Conservation (phyloP, 2,888 invertebrate genomes). For the Galerucella pusilla region DNA sequence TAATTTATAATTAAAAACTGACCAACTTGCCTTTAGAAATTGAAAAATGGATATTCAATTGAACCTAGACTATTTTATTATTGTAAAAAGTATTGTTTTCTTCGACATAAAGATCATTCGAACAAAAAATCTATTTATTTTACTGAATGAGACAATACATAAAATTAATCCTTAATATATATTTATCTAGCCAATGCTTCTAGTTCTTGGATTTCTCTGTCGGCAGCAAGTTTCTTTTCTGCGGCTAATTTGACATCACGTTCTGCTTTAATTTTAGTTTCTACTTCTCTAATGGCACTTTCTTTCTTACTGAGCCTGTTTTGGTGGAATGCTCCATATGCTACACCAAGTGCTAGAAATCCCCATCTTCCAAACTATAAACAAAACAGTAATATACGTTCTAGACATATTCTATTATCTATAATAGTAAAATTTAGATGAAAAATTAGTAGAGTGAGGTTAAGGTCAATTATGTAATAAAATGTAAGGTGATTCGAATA, state of each 20-base stretch:
- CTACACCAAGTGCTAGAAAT: constrained; percentile 76
- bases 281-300: constrained; percentile 72
- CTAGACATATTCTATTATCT: background rate
- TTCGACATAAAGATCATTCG: background rate
- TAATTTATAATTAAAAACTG: background rate
- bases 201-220: constrained; percentile 64
- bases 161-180: constrained; percentile 17
- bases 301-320: constrained; percentile 76
- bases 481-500: background rate
- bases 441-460: background rate
- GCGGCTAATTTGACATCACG: constrained; percentile 78
- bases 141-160: constrained; percentile 28
- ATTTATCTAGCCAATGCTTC: constrained; percentile 55
- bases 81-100: background rate
- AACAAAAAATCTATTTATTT: constrained; percentile 24
- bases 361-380: constrained; percentile 84
- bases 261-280: constrained; percentile 74
- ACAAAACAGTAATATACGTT: background rate
- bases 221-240: constrained; percentile 75
- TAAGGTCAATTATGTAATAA: constrained; percentile 29
- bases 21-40: background rate
- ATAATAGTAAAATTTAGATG: background rate
- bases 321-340: constrained; percentile 82
- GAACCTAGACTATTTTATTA: background rate
- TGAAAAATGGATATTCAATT: background rate